Evolutionary conservation across 2,888 invertebrate genomes (phyloP).

Genomic region (Torymus aiolomorphi): DNA sequence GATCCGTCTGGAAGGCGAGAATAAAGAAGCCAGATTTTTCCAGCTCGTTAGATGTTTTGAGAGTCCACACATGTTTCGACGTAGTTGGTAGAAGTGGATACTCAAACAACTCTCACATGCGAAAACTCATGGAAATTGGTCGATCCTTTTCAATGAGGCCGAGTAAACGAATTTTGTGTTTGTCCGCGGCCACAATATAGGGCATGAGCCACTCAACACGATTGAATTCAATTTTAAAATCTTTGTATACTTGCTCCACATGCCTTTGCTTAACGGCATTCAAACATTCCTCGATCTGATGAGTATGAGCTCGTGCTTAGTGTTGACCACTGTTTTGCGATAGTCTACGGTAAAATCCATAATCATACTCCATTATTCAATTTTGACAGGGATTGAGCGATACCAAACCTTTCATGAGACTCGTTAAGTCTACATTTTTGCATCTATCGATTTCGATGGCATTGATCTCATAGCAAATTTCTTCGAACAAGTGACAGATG

Average conservation of each 20-base stretch:
- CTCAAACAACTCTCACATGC: background rate
- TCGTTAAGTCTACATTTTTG: too few species aligned
- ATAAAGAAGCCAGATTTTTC: too few species aligned
- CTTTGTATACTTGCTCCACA: background rate
- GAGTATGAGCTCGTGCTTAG: slow-evolving; percentile 43
- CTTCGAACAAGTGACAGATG: too few species aligned
- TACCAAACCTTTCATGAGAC: too few species aligned
- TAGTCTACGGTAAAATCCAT: slow-evolving; percentile 54
- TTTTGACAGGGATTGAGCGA: too few species aligned
- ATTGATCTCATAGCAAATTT: too few species aligned
- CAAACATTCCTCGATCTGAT: slow-evolving; percentile 26
- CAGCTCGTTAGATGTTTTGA: too few species aligned
- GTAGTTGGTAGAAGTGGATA: background rate
- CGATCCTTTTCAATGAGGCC: background rate
- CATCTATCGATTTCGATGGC: too few species aligned
- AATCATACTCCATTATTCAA: too few species aligned
- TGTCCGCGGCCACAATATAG: background rate
- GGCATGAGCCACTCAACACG: background rate
- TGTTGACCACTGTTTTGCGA: slow-evolving; percentile 36
- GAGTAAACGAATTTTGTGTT: background rate
- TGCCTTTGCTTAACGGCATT: slow-evolving; percentile 10
- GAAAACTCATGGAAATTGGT: background rate
- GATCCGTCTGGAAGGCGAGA: too few species aligned
- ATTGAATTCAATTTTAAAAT: background rate
- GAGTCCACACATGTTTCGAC: too few species aligned